Base-by-base conservation (phyloP, 64 coral and sea anemone genomes). In the Pocillopora damicornis region DNA sequence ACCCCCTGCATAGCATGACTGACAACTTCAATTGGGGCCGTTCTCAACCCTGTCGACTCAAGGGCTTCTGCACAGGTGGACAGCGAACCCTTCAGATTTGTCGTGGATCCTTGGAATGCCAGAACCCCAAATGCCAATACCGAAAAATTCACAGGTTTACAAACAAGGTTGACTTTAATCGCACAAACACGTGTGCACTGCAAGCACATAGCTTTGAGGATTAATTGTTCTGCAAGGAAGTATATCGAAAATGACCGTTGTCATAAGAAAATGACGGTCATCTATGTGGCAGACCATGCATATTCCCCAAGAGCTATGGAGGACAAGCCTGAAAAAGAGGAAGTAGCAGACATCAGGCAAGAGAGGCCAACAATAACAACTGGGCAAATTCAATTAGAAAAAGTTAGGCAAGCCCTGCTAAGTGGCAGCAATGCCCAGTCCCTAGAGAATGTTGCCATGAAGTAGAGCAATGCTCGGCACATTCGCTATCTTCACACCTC, bases 261-360 rank as follows among this genome's bases (percentile, higher is more conserved):
- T n/a, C 89, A 90, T 76, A 87, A 76, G 59, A 60, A 87, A 13
- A 87, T 87, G 75, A 80, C 0, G 42, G 83, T 87, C 17, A 92
- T 87, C 5, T 92, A 92, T 45, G 62, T 80, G 15, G 64, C 66
- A 5, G 34, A 18, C 3, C 90, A 92, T 11, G 35, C 15, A 5
- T 92, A 83, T 60, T 13, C 63, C 11, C 83, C 83, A 2, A 15
- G 75, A 37, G 73, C 37, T 0, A 8, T 11, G 13, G 74, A 51
- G 83, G 23, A 17, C 60, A 91, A 86, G 75, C 81, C 75, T 0
- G 17, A 61, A 18, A 79, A 78, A 20, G 63, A 86, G 37, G 76
- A 87, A 17, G 30, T 91, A 7, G 82, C 87, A 91, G 12, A 62
- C 22, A 57, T 61, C 35, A 65, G 61, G 1, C 60, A 18, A 35